Base-by-base conservation (phyloP, 2,797 vertebrate species). In the Somateria mollissima region DNA sequence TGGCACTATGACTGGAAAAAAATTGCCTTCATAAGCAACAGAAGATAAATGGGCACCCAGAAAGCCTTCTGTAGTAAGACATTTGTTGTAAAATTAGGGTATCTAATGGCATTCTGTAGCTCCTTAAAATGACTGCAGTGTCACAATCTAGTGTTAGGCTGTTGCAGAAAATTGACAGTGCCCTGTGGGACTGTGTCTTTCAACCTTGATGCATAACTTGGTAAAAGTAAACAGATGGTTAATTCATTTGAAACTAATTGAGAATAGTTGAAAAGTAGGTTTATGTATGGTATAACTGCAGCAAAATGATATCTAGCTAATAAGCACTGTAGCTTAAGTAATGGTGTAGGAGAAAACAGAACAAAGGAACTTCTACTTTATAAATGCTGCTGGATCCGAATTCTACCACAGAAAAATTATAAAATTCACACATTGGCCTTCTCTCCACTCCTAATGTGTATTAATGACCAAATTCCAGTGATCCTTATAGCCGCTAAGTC, bases 241-340 rank as follows among this genome's bases (percentile, higher is more conserved):
- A 85, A 93, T 96, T 89, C 25, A 71, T 73, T 91, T 93, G 62
- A 6, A 92, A 43, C 79, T 94, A 91, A 85, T 45, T 89, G 62
- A 19, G 66, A 73, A 19, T 60, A 84, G 21, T 72, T 36, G 51
- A 60, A 53, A 41, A 75, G 43, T 79, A 32, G 41, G 54, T 58
- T 86, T 90, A 22, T 65, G 12, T 83, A 25, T 78, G 51, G 8
- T 61, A 8, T 37, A 37, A 60, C 32, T 76, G 41, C 30, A 64
- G 17, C 13, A 66, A 43, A 91, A 54, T 37, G 64, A 47, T 84
- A 61, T 22, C 53, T 32, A 34, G 54, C n/a, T 51, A 27, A 11
- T n/a, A 45, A 61, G 15, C 28, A 57, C 12, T 19, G 2, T 28
- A 85, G n/a, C 37, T 51, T 69, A 70, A 62, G 32, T 78, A 56